These are phyloP conservation scores for Wiebesia pumilae DNA, from an alignment of 1,140 invertebrate species.

Conservation along the genomic window DNA sequence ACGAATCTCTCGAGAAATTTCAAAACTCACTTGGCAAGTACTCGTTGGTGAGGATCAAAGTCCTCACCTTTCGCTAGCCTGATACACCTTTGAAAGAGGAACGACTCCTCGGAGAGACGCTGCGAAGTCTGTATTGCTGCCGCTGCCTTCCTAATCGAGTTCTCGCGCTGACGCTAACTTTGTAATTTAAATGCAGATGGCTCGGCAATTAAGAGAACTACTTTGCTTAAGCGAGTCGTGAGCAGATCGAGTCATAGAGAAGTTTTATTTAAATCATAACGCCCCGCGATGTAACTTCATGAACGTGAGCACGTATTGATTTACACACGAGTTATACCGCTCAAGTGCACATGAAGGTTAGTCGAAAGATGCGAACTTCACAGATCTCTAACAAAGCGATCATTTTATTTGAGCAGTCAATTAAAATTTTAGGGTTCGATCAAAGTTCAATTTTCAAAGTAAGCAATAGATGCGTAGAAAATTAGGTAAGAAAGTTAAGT, in stretches of 20 bases:
- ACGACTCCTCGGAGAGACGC: conserved; percentile 44
- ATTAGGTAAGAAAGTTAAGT: too few relatives aligned
- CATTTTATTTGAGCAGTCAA: too few relatives aligned
- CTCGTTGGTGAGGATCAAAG: conserved; percentile 39
- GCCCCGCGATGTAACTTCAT: not conserved
- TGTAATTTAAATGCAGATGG: conserved; percentile 56
- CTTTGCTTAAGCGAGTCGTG: conserved; percentile 49
- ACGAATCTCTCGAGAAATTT: conserved; percentile 48
- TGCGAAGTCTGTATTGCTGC: not conserved
- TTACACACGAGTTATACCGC: not conserved
- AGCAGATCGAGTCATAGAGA: conserved; percentile 24
- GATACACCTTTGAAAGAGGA: conserved; percentile 53
- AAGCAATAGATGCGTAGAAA: too few relatives aligned
- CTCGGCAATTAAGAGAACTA: conserved; percentile 55
- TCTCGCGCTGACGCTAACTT: conserved; percentile 49
- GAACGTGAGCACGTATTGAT: not conserved
- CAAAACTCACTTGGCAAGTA: conserved; percentile 41
- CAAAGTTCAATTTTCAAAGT: too few relatives aligned
- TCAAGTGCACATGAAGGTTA: too few relatives aligned
- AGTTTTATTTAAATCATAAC: conserved; percentile 50
- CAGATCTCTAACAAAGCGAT: not conserved
- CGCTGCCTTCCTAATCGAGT: conserved; percentile 50
- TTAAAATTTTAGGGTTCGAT: too few relatives aligned
- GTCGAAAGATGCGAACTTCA: too few relatives aligned
- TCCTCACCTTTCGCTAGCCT: not conserved